A percentile compares a stretch with the other conserved stretches of the same genome.
Conservation (phyloP, 2,888 invertebrate species). For the Hylaea fasciaria region DNA sequence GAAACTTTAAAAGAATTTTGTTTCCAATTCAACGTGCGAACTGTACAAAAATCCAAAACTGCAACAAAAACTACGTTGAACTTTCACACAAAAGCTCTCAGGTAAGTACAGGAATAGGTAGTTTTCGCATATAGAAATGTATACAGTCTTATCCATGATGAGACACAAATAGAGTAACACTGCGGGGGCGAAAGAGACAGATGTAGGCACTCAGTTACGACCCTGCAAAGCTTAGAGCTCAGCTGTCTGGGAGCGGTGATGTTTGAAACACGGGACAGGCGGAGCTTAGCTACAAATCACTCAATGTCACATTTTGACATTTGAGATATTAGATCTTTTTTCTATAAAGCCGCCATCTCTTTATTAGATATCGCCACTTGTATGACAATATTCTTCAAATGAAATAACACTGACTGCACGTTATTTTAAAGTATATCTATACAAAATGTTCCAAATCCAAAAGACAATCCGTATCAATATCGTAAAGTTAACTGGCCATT, state of each 20-base stretch:
- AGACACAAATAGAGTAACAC: slow-evolving; percentile 60
- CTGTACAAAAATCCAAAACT: slow-evolving; percentile 69
- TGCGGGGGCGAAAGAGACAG: slow-evolving; percentile 68
- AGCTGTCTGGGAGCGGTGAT: slow-evolving; percentile 84
- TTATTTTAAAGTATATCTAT: slow-evolving; percentile 24
- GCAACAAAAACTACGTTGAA: slow-evolving; percentile 79
- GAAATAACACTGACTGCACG: slow-evolving; percentile 14
- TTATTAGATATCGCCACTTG: slow-evolving; percentile 48
- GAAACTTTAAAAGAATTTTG: slow-evolving; percentile 30
- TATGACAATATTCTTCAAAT: slow-evolving; percentile 14
- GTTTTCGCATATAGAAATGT: slow-evolving; percentile 78
- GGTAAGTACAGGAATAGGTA: slow-evolving; percentile 81
- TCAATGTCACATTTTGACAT: slow-evolving; percentile 86
- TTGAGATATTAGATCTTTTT: slow-evolving; percentile 86
- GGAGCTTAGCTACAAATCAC: slow-evolving; percentile 86
- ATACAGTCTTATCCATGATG: slow-evolving; percentile 72
- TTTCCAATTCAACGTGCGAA: slow-evolving; percentile 38
- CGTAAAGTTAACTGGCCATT: slow-evolving; percentile 56
- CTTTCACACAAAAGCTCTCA: slow-evolving; percentile 84
- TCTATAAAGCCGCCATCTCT: slow-evolving; percentile 82
- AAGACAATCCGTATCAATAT: slow-evolving; percentile 45
- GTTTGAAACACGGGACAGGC: slow-evolving; percentile 86
- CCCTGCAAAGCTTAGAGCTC: slow-evolving; percentile 80
- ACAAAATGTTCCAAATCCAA: slow-evolving; percentile 38
- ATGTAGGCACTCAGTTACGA: slow-evolving; percentile 73